Conservation (phyloP, 2,888 invertebrate genomes). For the Harpalus rubripes region DNA sequence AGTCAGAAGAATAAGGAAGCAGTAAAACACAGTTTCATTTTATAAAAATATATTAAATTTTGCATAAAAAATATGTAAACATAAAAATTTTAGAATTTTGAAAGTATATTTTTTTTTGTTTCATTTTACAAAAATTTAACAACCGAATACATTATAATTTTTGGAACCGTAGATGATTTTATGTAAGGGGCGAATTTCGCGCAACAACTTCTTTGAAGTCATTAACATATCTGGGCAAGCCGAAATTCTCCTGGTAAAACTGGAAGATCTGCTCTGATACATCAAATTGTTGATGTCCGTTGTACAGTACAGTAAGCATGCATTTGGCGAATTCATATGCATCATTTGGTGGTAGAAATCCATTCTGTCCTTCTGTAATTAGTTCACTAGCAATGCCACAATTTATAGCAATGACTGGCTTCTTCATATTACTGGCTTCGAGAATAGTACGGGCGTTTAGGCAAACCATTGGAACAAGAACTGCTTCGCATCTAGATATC, state of each 20-base stretch:
- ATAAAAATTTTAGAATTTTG: too few relatives aligned
- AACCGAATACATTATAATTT: too few relatives aligned
- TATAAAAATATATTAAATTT: too few relatives aligned
- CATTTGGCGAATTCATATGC: constrained; percentile 2
- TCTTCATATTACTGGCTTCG: constrained; percentile 6
- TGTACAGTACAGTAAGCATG: constrained; percentile 7
- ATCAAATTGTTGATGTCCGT: background rate
- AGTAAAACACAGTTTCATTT: too few relatives aligned
- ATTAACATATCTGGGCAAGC: background rate
- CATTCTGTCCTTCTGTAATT: constrained; percentile 5
- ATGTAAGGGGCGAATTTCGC: background rate
- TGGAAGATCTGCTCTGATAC: background rate
- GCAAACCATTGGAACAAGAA: constrained; percentile 12
- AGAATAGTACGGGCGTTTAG: background rate
- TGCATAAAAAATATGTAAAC: too few relatives aligned
- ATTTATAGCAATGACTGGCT: background rate
- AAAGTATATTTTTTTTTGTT: too few relatives aligned
- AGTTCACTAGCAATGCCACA: constrained; percentile 14
- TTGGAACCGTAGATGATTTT: too few relatives aligned
- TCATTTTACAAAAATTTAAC: too few relatives aligned
- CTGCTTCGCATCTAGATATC: background rate
- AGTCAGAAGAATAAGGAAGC: too few relatives aligned
- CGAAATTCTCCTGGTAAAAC: background rate
- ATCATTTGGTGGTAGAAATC: background rate
- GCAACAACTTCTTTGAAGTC: background rate